A percentile compares a stretch with the other conserved stretches of the same genome.
phyloP scores from a whole-genome alignment of 2,888 invertebrate genomes.

The Mythimna pallens region DNA sequence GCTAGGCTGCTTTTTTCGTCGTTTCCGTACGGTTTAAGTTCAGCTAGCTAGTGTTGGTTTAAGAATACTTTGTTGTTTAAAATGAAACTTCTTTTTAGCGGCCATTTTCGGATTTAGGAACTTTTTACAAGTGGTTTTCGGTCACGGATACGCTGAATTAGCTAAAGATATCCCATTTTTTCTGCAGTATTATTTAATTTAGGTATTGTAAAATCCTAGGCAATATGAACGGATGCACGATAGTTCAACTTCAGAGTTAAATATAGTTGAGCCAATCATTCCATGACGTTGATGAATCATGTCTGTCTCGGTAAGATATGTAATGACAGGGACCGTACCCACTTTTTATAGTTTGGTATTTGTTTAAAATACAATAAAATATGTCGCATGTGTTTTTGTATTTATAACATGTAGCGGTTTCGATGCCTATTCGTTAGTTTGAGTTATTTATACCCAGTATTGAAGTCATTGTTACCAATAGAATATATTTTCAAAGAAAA shows the following conservation, averaged over 20 bases:
- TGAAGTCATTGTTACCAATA: background rate
- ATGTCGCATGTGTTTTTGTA: constrained; percentile 26
- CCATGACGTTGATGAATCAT: constrained; percentile 61
- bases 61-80: constrained; percentile 30
- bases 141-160: constrained; percentile 14
- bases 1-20: constrained; percentile 70
- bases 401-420: background rate
- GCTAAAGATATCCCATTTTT: constrained; percentile 3
- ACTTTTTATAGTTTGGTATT: constrained; percentile 46
- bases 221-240: constrained; percentile 26
- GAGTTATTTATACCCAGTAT: background rate
- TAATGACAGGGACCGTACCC: constrained; percentile 42
- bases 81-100: constrained; percentile 32
- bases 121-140: constrained; percentile 20
- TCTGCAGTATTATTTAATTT: constrained; percentile 18
- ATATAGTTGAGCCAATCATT: constrained; percentile 43
- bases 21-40: constrained; percentile 58
- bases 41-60: constrained; percentile 44
- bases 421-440: background rate
- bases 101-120: constrained; percentile 28
- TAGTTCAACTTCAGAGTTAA: constrained; percentile 39
- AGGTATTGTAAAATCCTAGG: constrained; percentile 11
- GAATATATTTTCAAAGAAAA: background rate
- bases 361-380: constrained; percentile 21
- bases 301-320: constrained; percentile 45